A percentile compares a stretch with the other conserved stretches of the same genome.
phyloP scores from a whole-genome alignment of 2,888 invertebrate genomes.

The Melipona beecheii region DNA sequence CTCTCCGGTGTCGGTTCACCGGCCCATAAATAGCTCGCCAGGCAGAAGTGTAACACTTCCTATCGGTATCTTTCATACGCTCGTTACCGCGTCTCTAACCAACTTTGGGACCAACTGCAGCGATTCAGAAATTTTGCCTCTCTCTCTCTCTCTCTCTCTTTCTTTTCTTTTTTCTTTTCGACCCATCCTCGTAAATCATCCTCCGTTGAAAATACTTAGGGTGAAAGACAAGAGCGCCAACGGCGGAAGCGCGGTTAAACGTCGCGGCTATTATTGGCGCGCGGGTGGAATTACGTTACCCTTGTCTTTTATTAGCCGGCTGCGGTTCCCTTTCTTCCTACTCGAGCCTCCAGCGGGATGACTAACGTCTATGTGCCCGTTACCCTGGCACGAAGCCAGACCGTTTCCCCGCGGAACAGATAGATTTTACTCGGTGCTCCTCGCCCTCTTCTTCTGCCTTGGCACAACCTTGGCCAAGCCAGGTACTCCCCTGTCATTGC shows the following conservation, averaged over 20 bases:
- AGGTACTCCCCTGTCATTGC: conserved; percentile 70
- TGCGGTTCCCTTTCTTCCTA: conserved; percentile 63
- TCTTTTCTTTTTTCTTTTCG: background rate
- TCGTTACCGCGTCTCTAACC: conserved; percentile 18
- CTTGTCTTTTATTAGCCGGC: conserved; percentile 72
- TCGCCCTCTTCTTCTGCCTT: conserved; percentile 49
- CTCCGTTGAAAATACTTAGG: conserved; percentile 62
- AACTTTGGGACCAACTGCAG: background rate
- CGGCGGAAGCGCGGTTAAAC: conserved; percentile 69
- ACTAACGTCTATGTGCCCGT: conserved; percentile 61
- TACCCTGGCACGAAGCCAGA: conserved; percentile 62
- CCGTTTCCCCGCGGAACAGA: conserved; percentile 45
- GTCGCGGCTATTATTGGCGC: conserved; percentile 71
- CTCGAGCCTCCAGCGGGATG: conserved; percentile 61
- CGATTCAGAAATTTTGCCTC: too few species aligned
- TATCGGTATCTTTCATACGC: conserved; percentile 1
- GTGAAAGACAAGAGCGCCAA: conserved; percentile 56
- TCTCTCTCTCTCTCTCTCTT: background rate
- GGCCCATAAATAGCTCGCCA: conserved; percentile 36
- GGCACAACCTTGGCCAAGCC: conserved; percentile 72
- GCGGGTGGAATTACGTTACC: conserved; percentile 75
- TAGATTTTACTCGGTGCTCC: conserved; percentile 61
- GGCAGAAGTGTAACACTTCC: conserved; percentile 38
- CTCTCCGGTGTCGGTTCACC: conserved; percentile 21
- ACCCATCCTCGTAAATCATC: conserved; percentile 44